Conservation (phyloP, 2,113 vertebrate genomes). For the Odobenus rosmarus region DNA sequence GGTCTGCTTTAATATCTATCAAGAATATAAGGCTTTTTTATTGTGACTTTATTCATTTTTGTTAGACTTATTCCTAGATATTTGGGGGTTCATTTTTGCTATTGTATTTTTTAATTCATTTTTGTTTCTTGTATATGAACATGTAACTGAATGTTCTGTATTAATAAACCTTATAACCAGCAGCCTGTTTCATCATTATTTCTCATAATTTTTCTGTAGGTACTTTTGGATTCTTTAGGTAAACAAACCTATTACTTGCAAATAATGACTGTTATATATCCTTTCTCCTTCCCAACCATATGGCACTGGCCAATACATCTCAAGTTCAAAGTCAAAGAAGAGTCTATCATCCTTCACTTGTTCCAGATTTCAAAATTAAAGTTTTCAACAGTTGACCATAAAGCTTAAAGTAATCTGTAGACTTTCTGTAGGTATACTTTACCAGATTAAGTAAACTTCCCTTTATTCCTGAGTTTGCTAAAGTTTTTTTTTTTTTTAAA, state of each 20-base stretch:
- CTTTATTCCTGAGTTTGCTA: not conserved
- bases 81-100: not conserved
- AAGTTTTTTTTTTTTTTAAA: not conserved
- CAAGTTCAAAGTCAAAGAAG: conserved; percentile 5
- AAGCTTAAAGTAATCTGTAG: not conserved
- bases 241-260: not conserved
- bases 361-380: conserved; percentile 21
- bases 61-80: not conserved
- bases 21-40: not conserved
- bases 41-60: not conserved
- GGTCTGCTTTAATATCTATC: not conserved
- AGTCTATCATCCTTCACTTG: not conserved
- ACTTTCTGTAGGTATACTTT: not conserved
- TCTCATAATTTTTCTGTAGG: not conserved
- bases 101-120: not conserved
- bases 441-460: not conserved
- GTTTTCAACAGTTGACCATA: not conserved
- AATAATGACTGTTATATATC: not conserved
- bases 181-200: not conserved
- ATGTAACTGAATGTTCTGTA: not conserved
- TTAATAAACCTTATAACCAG: not conserved
- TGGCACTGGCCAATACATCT: not conserved
- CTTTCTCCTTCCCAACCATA: not conserved
- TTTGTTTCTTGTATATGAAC: not conserved
- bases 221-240: not conserved